Evolutionary conservation across 2,797 vertebrate genomes (phyloP).

Genomic region (Dromococcyx pavoninus): DNA sequence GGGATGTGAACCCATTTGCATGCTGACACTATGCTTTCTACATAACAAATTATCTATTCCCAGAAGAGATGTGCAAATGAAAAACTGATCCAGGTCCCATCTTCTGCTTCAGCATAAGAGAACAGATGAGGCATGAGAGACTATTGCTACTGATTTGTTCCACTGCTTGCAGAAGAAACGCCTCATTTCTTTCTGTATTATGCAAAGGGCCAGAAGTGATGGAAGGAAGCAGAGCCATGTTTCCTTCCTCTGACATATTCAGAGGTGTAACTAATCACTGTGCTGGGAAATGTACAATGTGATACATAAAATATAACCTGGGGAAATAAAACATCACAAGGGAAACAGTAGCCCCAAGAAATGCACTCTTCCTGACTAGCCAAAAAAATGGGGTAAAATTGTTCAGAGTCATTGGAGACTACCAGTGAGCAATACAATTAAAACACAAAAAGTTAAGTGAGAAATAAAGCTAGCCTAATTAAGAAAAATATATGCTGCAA

Average conservation of each 20-base stretch:
- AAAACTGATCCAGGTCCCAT: conserved; percentile 34
- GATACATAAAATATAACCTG: neutral
- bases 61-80: conserved; percentile 8
- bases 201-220: conserved; percentile 1
- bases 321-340: neutral
- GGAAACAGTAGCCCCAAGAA: neutral
- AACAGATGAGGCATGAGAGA: conserved; percentile 56
- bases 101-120: conserved; percentile 10
- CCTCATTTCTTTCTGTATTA: conserved; percentile 47
- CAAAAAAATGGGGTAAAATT: neutral
- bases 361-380: neutral
- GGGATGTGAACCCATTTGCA: neutral
- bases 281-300: neutral
- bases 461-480: neutral
- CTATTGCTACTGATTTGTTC: conserved; percentile 58
- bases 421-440: neutral
- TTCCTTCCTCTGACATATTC: conserved; percentile 17
- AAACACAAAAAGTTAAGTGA: neutral
- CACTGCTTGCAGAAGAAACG: conserved; percentile 42
- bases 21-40: neutral
- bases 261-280: conserved; percentile 31
- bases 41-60: neutral
- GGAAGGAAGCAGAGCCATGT: conserved; percentile 20
- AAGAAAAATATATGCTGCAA: neutral
- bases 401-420: neutral